Evolutionary conservation across 2,888 invertebrate species (phyloP).

Genomic region (Drosophila rubida): DNA sequence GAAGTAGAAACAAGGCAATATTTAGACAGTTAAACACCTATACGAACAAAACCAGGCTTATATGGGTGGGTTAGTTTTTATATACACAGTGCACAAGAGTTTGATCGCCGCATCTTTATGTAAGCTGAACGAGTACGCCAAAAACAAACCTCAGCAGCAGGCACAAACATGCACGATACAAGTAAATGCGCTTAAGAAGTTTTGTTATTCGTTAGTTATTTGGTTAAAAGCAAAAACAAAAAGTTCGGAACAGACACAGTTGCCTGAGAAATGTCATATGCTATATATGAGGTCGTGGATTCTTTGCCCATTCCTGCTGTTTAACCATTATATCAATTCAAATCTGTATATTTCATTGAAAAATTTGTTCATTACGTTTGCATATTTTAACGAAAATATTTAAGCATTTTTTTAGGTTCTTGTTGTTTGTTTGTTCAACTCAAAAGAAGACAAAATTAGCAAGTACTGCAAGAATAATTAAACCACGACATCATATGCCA

Average conservation of each 20-base stretch:
- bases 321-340: slow-evolving; percentile 43
- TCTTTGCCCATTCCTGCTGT: slow-evolving; percentile 56
- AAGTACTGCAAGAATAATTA: slow-evolving; percentile 67
- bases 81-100: slow-evolving; percentile 66
- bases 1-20: slow-evolving; percentile 80
- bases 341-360: slow-evolving; percentile 19
- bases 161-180: slow-evolving; percentile 70
- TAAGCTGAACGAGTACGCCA: slow-evolving; percentile 70
- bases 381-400: slow-evolving; percentile 73
- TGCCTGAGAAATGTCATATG: slow-evolving; percentile 55
- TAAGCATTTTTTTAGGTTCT: slow-evolving; percentile 52
- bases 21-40: slow-evolving; percentile 79
- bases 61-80: slow-evolving; percentile 62
- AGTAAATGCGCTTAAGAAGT: slow-evolving; percentile 51
- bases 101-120: slow-evolving; percentile 38
- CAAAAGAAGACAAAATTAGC: slow-evolving; percentile 52
- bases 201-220: slow-evolving; percentile 29
- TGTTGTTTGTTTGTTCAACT: slow-evolving; percentile 37
- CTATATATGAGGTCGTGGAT: slow-evolving; percentile 83
- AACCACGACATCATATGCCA: slow-evolving; percentile 85
- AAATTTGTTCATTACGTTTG: slow-evolving; percentile 73
- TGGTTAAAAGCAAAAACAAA: slow-evolving; percentile 52
- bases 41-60: slow-evolving; percentile 65
- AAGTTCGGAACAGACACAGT: slow-evolving; percentile 19
- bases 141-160: slow-evolving; percentile 69